Base-by-base conservation (phyloP, 2,113 vertebrate species). In the Himantopus leucocephalus region DNA sequence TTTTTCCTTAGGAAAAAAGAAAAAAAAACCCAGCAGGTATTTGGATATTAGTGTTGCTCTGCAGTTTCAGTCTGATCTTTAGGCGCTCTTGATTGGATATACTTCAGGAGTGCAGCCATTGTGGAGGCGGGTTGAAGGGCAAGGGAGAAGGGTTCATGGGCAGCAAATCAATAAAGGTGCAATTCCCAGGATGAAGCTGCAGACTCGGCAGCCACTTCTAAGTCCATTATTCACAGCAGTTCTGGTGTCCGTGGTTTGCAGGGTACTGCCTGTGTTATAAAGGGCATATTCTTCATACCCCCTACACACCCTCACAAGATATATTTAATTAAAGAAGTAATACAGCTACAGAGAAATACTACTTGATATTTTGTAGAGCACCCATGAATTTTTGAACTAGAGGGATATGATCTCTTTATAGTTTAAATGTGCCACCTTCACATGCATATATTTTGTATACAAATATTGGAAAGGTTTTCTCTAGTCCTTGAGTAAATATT, bases 91-190 rank as follows among this genome's bases (percentile, higher is more conserved):
- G 35, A 4, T 5, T 71, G 80, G 52, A 37, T 39, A 29, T 55
- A 29, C 70, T 50, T 87, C 58, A 37, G 5, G 76, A 92, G 73
- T 21, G 81, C 86, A 95, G 81, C 14, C 84, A 3, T 77, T 14
- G 66, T 80, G 93, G 53, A 62, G 94, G 81, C 0, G 0, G 83
- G 86, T 6, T 72, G 85, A 91, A 97, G 91, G 92, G 93, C 87
- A 53, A 20, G 70, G 74, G 53, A 82, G 83, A 66, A 66, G 34
- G 56, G 80, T 79, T 81, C 74, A 37, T 14, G 92, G 94, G 86
- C 94, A 90, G 92, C 50, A 92, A 91, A 96, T 97, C 96, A 88
- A 92, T 97, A 95, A 19, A 2, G 29, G 48, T 90, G 84, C 89
- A 26, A 59, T 68, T 77, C 86, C 83, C 55, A 21, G 83, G 73